phyloP scores from a whole-genome alignment of 2,113 vertebrate species.

The Oncorhynchus keta region DNA sequence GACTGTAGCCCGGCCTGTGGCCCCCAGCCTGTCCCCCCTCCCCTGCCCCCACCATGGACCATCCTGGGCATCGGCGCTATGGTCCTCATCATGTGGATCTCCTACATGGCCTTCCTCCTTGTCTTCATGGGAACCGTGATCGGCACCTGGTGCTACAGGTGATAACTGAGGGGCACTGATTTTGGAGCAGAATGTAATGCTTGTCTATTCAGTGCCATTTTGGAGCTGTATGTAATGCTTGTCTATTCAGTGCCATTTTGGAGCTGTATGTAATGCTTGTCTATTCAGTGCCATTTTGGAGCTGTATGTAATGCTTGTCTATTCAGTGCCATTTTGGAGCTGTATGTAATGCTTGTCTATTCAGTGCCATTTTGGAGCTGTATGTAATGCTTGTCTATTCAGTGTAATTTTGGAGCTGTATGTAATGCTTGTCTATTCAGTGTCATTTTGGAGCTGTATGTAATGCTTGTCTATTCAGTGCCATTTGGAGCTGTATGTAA shows the following conservation, averaged over 20 bases:
- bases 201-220: neutral
- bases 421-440: neutral
- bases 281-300: too few species aligned
- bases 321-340: too few species aligned
- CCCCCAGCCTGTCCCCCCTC: conserved; percentile 84
- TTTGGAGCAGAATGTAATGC: neutral
- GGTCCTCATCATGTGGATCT: conserved; percentile 87
- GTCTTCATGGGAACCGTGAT: conserved; percentile 79
- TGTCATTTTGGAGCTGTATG: too few species aligned
- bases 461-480: neutral
- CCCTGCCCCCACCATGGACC: conserved; percentile 80
- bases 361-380: too few species aligned
- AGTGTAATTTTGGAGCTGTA: too few species aligned
- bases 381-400: neutral
- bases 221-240: neutral
- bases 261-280: neutral
- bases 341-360: neutral
- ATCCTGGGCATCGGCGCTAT: conserved; percentile 89
- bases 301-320: too few species aligned
- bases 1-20: conserved; percentile 87
- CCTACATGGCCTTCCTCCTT: conserved; percentile 84
- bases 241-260: too few species aligned
- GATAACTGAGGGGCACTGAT: neutral
- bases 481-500: neutral
- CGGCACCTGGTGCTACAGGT: conserved; percentile 90